Base-by-base conservation (phyloP, 1,140 invertebrate species). In the Berghia stephanieae region DNA sequence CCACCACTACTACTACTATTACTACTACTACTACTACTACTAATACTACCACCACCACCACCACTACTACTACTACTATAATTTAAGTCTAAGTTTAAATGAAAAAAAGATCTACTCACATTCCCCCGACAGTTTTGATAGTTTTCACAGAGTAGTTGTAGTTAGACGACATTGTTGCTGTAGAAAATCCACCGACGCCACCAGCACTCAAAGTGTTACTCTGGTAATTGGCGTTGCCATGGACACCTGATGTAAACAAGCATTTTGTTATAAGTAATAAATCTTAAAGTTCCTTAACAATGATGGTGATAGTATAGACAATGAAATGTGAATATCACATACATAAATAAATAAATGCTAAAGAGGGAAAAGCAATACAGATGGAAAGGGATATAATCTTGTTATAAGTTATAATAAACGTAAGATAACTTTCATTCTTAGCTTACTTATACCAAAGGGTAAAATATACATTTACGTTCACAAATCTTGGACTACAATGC, bases 31-130 rank as follows among this genome's bases (percentile, higher is more conserved):
- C 57, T 86, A 81, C 75, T 83, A 81, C n/a, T n/a, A n/a, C n/a
- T n/a, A n/a, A n/a, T n/a, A n/a, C n/a, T n/a, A n/a, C n/a, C 34
- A 82, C 82, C 13, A 81, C 81, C n/a, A 86, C 84, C 49, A 84
- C 85, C 42, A 78, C 79, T n/a, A n/a, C n/a, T n/a, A n/a, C n/a
- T n/a, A n/a, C n/a, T n/a, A n/a, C n/a, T n/a, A n/a, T n/a, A n/a
- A n/a, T n/a, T n/a, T n/a, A n/a, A n/a, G n/a, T n/a, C n/a, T n/a
- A n/a, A n/a, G n/a, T n/a, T n/a, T n/a, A n/a, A n/a, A n/a, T n/a
- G n/a, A n/a, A n/a, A n/a, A n/a, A n/a, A n/a, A n/a, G n/a, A n/a
- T n/a, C n/a, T n/a, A n/a, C n/a, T n/a, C n/a, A n/a, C n/a, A n/a
- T n/a, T 38, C 74, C 74, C 18, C 74, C 74, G 2, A 76, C 74